Evolutionary conservation across 2,797 vertebrate species (phyloP), one percentile per base, ranked within the genome.

Genomic region (Pristis pectinata): DNA sequence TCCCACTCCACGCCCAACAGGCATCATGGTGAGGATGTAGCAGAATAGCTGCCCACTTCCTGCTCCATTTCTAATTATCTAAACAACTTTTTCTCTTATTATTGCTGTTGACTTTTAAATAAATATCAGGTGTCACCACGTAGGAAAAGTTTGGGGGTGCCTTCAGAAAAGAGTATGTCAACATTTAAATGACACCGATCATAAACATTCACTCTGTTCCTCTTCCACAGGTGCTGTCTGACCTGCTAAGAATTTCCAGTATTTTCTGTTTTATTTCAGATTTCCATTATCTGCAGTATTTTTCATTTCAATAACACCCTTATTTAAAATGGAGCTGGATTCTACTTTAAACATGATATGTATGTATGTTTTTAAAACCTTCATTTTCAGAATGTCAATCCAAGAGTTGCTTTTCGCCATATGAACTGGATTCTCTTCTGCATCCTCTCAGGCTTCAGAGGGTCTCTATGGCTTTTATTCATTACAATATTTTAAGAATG

Each of bases 401-500:
- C 59, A 67, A 64, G 87, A 91, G 34, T 83, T 30, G 34, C 27
- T 56, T 30, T 87, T 87, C 56, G 15, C 53, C 85, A 89, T n/a
- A 2, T 89, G 61, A 89, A 67, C 49, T 37, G 17, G 59, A 17
- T 91, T 41, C 19, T 41, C 87, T 24, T 91, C n/a, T 91, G 59
- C 87, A 64, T 91, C n/a, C 59, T 67, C 87, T 64, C 87, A 91
- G 59, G 34, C 85, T 61, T 61, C 34, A 59, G 85, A 41, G 59
- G 83, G 87, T 37, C 34, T 67, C 59, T 64, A 61, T 41, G 59
- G 24, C 59, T 91, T 91, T 64, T 41, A 41, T 91, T 91, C 87
- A 64, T 41, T 91, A 59, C 67, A 91, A 59, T 59, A 85, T 91
- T 91, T 91, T 67, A 91, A 87, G 87, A 91, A 91, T 64, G 61